These are phyloP conservation scores for Himalopsyche tibetana DNA, from an alignment of 2,888 invertebrate species.

Conservation along the genomic window DNA sequence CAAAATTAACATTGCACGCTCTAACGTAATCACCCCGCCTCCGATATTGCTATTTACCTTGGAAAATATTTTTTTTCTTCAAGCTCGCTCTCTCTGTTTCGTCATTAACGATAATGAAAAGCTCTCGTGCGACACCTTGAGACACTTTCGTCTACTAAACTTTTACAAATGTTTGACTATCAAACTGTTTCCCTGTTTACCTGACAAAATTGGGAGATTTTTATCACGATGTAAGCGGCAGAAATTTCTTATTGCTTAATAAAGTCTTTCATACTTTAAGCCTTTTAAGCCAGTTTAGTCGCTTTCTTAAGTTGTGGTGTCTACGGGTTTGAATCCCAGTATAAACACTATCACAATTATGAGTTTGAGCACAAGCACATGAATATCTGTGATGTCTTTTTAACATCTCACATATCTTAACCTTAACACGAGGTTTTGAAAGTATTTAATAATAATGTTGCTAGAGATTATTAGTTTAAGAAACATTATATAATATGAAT, in stretches of 20 bases:
- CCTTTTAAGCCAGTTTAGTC: too few relatives aligned
- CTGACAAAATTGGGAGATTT: slow-evolving; percentile 2
- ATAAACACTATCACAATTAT: too few relatives aligned
- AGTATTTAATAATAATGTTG: too few relatives aligned
- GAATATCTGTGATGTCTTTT: too few relatives aligned
- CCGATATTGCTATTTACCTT: slow-evolving; percentile 41
- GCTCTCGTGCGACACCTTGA: slow-evolving; percentile 19
- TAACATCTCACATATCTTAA: too few relatives aligned
- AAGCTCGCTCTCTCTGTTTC: slow-evolving; percentile 10
- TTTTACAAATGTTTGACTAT: slow-evolving; percentile 39
- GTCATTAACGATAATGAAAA: slow-evolving; percentile 43
- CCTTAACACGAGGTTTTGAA: too few relatives aligned
- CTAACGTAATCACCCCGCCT: neutral
- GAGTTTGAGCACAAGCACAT: too few relatives aligned
- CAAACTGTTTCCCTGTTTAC: slow-evolving; percentile 4
- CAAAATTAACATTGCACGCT: slow-evolving; percentile 13
- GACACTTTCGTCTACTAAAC: slow-evolving; percentile 2
- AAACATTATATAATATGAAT: too few relatives aligned
- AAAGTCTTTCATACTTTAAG: too few relatives aligned
- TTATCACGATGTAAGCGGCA: neutral
- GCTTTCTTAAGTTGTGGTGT: too few relatives aligned
- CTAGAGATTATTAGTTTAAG: too few relatives aligned
- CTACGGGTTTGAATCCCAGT: too few relatives aligned
- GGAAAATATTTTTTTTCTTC: neutral
- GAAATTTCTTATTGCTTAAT: neutral